Evolutionary conservation across 2,797 vertebrate species (phyloP).

Genomic region (Lithobates pipiens): DNA sequence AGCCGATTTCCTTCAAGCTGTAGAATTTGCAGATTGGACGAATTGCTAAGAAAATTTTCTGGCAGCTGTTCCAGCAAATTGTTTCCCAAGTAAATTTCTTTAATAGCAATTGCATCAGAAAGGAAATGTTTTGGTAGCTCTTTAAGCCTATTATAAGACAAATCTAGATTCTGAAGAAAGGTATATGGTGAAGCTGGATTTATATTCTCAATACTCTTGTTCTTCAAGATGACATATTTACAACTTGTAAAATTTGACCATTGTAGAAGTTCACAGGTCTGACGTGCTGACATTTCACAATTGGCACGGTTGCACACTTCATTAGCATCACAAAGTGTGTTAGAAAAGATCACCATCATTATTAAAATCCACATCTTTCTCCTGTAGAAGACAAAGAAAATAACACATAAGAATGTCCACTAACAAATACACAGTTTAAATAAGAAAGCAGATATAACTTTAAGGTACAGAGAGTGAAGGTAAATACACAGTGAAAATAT

Average conservation of each 20-base stretch:
- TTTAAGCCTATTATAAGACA: slow-evolving; percentile 54
- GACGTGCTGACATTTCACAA: background rate
- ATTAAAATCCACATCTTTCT: slow-evolving; percentile 18
- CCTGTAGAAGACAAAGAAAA: slow-evolving; percentile 1
- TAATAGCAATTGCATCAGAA: background rate
- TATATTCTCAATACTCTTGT: background rate
- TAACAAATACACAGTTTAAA: too few species aligned
- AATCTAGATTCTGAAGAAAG: slow-evolving; percentile 25
- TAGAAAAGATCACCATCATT: background rate
- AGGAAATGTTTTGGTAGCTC: slow-evolving; percentile 56
- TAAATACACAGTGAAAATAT: too few species aligned
- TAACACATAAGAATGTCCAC: background rate
- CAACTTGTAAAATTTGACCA: slow-evolving; percentile 41
- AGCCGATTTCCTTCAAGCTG: slow-evolving; percentile 61
- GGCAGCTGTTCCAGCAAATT: slow-evolving; percentile 64
- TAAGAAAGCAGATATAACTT: too few species aligned
- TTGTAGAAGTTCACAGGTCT: background rate
- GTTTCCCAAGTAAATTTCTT: slow-evolving; percentile 53
- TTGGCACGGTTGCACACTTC: background rate
- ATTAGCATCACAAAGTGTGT: background rate
- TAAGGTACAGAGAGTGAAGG: too few species aligned
- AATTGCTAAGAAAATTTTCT: background rate
- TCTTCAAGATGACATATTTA: accelerated
- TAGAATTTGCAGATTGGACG: slow-evolving; percentile 11
- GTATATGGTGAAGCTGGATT: background rate